Evolutionary conservation across 2,113 vertebrate genomes (phyloP).

Genomic region (Notothenia coriiceps): DNA sequence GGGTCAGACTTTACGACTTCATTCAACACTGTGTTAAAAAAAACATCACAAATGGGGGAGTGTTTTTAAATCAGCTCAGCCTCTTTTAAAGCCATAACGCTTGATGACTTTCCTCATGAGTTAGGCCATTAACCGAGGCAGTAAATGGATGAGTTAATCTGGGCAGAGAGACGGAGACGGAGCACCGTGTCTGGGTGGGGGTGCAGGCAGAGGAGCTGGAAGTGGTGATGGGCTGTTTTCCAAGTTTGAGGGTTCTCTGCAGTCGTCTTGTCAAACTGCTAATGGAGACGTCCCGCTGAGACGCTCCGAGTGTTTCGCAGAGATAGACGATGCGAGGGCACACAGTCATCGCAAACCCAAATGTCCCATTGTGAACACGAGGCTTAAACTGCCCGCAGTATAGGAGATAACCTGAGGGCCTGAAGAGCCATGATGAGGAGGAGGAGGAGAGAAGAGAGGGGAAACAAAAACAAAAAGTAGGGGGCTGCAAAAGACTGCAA

Average conservation of each 20-base stretch:
- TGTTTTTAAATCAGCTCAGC: conserved; percentile 67
- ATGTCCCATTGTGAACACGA: conserved; percentile 65
- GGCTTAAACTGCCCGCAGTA: conserved; percentile 55
- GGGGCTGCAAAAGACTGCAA: background rate
- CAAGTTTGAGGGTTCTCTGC: conserved; percentile 31
- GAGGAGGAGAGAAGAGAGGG: no score
- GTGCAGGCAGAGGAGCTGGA: background rate
- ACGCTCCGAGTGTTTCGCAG: conserved; percentile 69
- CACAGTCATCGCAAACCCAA: conserved; percentile 48
- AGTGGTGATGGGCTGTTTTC: conserved; percentile 22
- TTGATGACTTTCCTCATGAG: conserved; percentile 70
- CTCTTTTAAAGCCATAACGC: conserved; percentile 66
- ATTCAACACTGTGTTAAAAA: conserved; percentile 39
- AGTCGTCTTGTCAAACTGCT: conserved; percentile 60
- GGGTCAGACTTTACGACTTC: conserved; percentile 45
- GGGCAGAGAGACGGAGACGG: conserved; percentile 37
- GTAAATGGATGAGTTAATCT: conserved; percentile 80
- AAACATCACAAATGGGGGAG: background rate
- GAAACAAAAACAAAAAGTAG: no score
- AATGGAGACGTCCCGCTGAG: conserved; percentile 82
- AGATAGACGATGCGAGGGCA: conserved; percentile 54
- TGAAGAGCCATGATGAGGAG: no score
- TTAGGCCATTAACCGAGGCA: conserved; percentile 82
- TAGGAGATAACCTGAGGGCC: conserved; percentile 49
- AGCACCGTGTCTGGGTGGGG: conserved; percentile 20